Evolutionary conservation across 2,888 invertebrate species (phyloP), one percentile per base, ranked within the genome.

Genomic region (Archips xylosteana): DNA sequence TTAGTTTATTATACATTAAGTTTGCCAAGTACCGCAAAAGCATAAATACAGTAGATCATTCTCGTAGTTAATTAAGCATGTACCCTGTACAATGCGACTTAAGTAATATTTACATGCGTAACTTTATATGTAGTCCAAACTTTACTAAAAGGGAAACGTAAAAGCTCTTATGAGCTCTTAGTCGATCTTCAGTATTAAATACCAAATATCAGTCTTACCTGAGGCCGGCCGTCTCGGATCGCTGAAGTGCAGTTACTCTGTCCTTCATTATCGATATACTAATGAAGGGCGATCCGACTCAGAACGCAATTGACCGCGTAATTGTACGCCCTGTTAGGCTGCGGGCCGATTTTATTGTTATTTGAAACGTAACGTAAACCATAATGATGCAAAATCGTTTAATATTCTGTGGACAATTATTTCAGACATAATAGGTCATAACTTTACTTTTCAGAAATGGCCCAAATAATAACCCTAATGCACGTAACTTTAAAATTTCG

Each of bases 181-280:
- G 36, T 36, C 39, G 5, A 6, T 39, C 57, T 57, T 32, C 32
- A 8, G 9, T 32, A 32, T 9, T 10, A 15, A 63, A 63, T 9
- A 47, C 32, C 23, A 32, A 65, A 65, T 65, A 51, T 65, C n/a
- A 51, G 10, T 36, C 32, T 51, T 36, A 65, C 65, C 65, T 65
- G 32, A 42, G 34, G 10, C 45, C 36, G 66, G 10, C 45, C 36
- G 66, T 54, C 66, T 15, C 23, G 15, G 39, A 42, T 66, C 54
- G 23, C 39, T 57, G 15, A 51, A 67, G 66, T 57, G 66, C 66
- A 66, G 54, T 34, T 34, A 64, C 65, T 51, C 51, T 36, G 51
- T 57, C 66, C 66, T 66, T 65, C 49, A 51, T 57, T 66, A 66
- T 67, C 57, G 66, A 42, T 42, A 45, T 15, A 57, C 57, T 57